Percentiles rank a stretch among this genome's conserved stretches.
Conservation (phyloP, 2,888 invertebrate species). For the Argynnis bischoffii region DNA sequence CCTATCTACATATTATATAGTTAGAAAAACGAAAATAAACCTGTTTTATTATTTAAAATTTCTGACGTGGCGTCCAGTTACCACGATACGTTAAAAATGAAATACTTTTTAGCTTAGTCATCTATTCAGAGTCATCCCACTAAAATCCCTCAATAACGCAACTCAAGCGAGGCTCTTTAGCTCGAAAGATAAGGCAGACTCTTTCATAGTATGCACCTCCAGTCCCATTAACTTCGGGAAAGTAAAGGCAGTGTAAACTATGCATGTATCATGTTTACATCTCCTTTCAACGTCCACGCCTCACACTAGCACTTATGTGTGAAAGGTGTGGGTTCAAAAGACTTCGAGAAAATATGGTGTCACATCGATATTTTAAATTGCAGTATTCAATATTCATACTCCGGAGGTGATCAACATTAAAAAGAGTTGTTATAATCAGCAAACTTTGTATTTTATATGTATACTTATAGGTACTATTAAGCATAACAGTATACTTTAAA, state of each 20-base stretch:
- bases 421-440: not conserved
- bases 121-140: constrained; percentile 31
- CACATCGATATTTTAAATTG: constrained; percentile 23
- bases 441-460: not conserved
- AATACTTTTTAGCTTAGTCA: constrained; percentile 35
- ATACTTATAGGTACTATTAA: too few species aligned
- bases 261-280: constrained; percentile 78
- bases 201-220: constrained; percentile 61
- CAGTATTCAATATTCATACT: not conserved
- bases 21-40: not conserved
- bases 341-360: constrained; percentile 55
- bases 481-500: too few species aligned
- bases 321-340: constrained; percentile 59
- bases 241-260: constrained; percentile 70
- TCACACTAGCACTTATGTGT: constrained; percentile 59
- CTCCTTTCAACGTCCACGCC: constrained; percentile 66
- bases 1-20: not conserved
- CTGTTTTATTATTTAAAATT: not conserved
- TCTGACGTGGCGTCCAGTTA: not conserved
- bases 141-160: constrained; percentile 48
- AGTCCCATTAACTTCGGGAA: constrained; percentile 75
- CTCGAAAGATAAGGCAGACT: constrained; percentile 62
- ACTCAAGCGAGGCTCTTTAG: constrained; percentile 56
- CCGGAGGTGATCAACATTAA: not conserved
- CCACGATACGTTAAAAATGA: constrained; percentile 15